Conservation (phyloP, 2,113 vertebrate species). For the Macquaria ambigua region DNA sequence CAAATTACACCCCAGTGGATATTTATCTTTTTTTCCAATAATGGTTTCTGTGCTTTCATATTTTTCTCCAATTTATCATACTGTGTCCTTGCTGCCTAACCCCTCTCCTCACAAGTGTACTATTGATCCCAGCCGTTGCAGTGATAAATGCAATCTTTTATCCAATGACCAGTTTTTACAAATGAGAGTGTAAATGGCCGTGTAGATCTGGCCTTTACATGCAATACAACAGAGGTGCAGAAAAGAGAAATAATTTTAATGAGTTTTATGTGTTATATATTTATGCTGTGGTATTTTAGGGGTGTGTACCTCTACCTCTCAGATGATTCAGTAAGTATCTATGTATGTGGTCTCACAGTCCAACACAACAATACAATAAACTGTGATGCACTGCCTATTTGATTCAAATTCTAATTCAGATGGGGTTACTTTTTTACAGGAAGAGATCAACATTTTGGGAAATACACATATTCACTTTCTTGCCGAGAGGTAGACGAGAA, state of each 20-base stretch:
- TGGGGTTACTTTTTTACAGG: not conserved
- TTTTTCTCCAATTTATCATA: slow-evolving; percentile 73
- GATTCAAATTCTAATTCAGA: not conserved
- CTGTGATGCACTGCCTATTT: not conserved
- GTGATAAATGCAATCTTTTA: slow-evolving; percentile 72
- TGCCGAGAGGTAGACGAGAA: not conserved
- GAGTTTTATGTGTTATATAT: not conserved
- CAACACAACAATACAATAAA: not conserved
- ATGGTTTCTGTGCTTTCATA: slow-evolving; percentile 60
- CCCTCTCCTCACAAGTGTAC: slow-evolving; percentile 47
- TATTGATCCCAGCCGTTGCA: slow-evolving; percentile 67
- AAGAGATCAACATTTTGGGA: no score
- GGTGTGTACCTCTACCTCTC: not conserved
- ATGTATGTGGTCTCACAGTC: not conserved
- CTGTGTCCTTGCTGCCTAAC: slow-evolving; percentile 52
- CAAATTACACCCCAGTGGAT: slow-evolving; percentile 41
- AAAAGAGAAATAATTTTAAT: slow-evolving; percentile 4
- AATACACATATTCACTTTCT: no score
- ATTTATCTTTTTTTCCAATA: slow-evolving; percentile 62
- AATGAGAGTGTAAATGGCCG: slow-evolving; percentile 49
- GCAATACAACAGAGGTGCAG: slow-evolving; percentile 1
- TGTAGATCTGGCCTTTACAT: slow-evolving; percentile 32
- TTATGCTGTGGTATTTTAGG: not conserved
- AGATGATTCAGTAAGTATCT: not conserved
- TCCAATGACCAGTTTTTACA: slow-evolving; percentile 58